Conservation (phyloP, 2,888 invertebrate genomes). For the Melieria crassipennis region DNA sequence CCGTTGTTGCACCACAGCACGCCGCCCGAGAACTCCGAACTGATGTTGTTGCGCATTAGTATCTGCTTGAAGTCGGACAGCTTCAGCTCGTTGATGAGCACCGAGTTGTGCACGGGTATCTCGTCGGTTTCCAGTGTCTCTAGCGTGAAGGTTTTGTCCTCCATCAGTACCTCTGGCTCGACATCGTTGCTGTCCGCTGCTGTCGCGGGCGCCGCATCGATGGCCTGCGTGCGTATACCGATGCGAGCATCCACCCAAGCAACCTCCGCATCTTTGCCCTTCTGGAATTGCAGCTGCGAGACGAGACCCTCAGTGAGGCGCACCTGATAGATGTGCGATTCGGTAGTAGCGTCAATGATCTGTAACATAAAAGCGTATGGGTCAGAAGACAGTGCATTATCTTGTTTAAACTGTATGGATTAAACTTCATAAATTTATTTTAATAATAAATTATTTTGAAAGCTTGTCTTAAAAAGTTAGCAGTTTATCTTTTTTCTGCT, state of each 20-base stretch:
- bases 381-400: no score
- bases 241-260: conserved; percentile 93
- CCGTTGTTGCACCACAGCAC: conserved; percentile 94
- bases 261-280: conserved; percentile 89
- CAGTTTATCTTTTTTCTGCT: background rate
- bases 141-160: conserved; percentile 73
- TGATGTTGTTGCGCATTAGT: conserved; percentile 77
- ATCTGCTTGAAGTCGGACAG: conserved; percentile 90
- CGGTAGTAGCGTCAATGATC: conserved; percentile 92
- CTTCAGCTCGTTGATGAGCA: conserved; percentile 93
- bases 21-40: conserved; percentile 89
- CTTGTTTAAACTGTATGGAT: background rate
- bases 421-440: background rate
- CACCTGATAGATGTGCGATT: conserved; percentile 98
- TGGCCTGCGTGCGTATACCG: conserved; percentile 71
- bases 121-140: conserved; percentile 72
- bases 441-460: background rate
- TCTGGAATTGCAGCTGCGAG: conserved; percentile 85
- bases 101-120: conserved; percentile 79
- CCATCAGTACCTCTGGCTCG: conserved; percentile 43
- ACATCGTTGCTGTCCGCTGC: conserved; percentile 42
- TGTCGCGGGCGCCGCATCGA: conserved; percentile 65
- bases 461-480: background rate
- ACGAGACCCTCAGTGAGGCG: conserved; percentile 91
- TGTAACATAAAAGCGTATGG: conserved; percentile 19